Base-by-base conservation (phyloP, 2,888 invertebrate species). In the Drosophila neonasuta region DNA sequence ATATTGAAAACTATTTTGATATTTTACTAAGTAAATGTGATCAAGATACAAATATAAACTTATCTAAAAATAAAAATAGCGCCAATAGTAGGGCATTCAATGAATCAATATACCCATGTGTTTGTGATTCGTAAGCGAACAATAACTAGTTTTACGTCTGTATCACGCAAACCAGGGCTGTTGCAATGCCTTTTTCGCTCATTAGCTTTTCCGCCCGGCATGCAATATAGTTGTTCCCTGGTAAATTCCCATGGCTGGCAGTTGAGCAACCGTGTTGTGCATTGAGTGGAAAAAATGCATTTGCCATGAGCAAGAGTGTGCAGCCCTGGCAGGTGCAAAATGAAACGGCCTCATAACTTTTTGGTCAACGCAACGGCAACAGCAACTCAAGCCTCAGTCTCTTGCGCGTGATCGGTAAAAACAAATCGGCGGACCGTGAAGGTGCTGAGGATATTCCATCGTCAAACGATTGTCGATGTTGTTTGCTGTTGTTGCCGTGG, bases 401-500 rank as follows among this genome's bases (percentile, higher is more conserved):
- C 84, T 83, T 78, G 74, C 85, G 80, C 84, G 80, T 80, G 83
- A 86, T 84, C 83, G 84, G 86, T 85, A 72, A 70, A 71, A 73
- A 73, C 73, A 73, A 77, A 72, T 79, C 71, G 78, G 63, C 81
- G 81, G 81, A 82, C 80, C 71, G 79, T 79, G 82, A 79, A 86
- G 85, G 82, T 80, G 86, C 59, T 78, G 81, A 84, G 85, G 88
- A 79, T 75, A 77, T 77, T 69, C 73, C 66, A 70, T 67, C 70
- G 80, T 64, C 68, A 60, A 36, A 36, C 36, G 36, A 36, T 63
- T 56, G 70, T 73, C 68, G 67, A 56, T 63, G 77, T 70, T 57
- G 70, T 79, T 71, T 81, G 67, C 71, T 74, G 73, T 66, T 71
- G 55, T 66, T 66, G 66, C 63, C 70, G 55, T 66, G 64, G 66